Evolutionary conservation across 2,797 vertebrate species (phyloP), one percentile per base, ranked within the genome.

Genomic region (Gadopsis bispinosus): DNA sequence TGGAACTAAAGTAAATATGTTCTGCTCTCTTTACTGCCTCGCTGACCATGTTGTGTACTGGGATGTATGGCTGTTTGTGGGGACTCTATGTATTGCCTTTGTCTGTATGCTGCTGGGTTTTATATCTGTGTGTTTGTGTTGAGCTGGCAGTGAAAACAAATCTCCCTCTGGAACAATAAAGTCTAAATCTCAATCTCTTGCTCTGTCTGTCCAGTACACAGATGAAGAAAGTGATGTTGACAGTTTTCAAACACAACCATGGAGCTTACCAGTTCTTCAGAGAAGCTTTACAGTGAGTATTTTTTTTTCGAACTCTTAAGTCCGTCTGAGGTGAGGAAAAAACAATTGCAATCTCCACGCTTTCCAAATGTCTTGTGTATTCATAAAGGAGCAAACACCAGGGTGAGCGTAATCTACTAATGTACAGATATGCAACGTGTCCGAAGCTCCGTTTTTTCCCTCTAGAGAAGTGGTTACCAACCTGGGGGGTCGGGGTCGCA

Each of bases 181-280:
- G 37, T 11, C 10, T 39, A 39, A 39, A 39, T 39, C 37, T 39
- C 37, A 39, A 39, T 63, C 6, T 69, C 12, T 26, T 53, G 33
- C 13, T 77, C 37, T 76, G 2, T 85, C 63, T 75, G 35, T 53
- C n/a, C 84, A 99, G 98, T 87, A 98, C 97, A 61, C 97, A 98
- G 95, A 99, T 99, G 98, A 99, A 98, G 95, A 99, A 99, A 83
- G 97, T 99, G 88, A 98, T 99, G 96, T 74, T 99, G 81, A 99
- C 98, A 0, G 97, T 99, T 77, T 99, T 99, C 88, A 99, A 98
- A 93, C 97, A 99, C 95, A 99, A 99, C 92, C 96, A 95, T 0
- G 97, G 97, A 19, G 98, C 98, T 7, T 97, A 97, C 90, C 97
- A 97, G 91, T 99, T 99, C 95, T 99, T 99, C 96, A 95, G 97